Evolutionary conservation across 1,140 invertebrate genomes (phyloP).

Genomic region (Drosophila guanche): DNA sequence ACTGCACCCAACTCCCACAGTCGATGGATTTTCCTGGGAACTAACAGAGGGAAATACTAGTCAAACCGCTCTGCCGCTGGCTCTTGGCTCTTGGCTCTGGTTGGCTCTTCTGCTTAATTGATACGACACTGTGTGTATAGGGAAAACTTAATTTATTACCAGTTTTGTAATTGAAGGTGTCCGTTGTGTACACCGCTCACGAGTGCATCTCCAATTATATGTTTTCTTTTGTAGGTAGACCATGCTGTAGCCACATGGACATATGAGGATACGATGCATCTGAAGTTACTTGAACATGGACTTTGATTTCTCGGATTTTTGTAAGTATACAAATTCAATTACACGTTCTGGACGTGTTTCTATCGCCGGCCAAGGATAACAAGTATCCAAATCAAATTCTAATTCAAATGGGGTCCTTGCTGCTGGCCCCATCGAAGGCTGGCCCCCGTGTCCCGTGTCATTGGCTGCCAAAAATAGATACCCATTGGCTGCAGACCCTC

Average conservation of each 20-base stretch:
- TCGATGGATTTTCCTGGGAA: no score
- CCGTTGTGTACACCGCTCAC: not conserved
- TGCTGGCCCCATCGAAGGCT: slow-evolving; percentile 48
- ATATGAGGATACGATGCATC: slow-evolving; percentile 40
- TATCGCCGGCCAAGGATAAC: slow-evolving; percentile 30
- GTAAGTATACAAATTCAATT: slow-evolving; percentile 58
- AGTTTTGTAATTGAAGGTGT: slow-evolving; percentile 6
- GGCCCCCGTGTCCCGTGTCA: slow-evolving; percentile 21
- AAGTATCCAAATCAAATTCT: slow-evolving; percentile 35
- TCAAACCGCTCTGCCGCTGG: not conserved
- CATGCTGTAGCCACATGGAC: slow-evolving; percentile 55
- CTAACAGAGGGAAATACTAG: slow-evolving; percentile 1
- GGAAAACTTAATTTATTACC: slow-evolving; percentile 41
- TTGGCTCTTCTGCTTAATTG: slow-evolving; percentile 12
- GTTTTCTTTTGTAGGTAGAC: slow-evolving; percentile 18
- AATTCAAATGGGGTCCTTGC: slow-evolving; percentile 47
- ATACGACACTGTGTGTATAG: slow-evolving; percentile 20
- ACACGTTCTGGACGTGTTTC: slow-evolving; percentile 35
- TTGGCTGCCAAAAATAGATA: slow-evolving; percentile 66
- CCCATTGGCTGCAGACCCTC: no score
- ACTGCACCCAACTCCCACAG: no score
- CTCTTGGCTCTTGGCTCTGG: not conserved
- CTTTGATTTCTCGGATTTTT: slow-evolving; percentile 72
- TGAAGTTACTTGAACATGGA: slow-evolving; percentile 74
- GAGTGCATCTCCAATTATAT: not conserved